Base-by-base conservation (phyloP, 2,113 vertebrate species). In the Thalassoma bifasciatum region DNA sequence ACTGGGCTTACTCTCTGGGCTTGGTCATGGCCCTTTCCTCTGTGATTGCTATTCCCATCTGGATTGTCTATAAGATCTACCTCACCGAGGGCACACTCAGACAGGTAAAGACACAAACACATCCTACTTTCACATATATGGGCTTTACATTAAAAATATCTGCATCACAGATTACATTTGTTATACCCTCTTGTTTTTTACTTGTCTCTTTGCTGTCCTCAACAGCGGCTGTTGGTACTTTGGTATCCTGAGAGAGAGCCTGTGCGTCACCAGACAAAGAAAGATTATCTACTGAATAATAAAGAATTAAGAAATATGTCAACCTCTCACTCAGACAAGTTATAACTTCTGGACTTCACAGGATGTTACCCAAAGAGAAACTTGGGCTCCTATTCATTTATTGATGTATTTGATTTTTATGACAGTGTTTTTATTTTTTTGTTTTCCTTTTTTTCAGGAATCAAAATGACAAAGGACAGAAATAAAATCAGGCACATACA, bases 1-100 rank as follows among this genome's bases (percentile, higher is more conserved):
- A 34, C 51, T 93, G 90, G 88, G 76, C 83, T 2, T 84, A 90
- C 44, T 1, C 11, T n/a, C 53, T 91, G 17, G 90, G 88, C 47
- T 89, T 77, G 83, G 23, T 58, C 57, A 71, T 92, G 13, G 66
- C 85, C 13, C 50, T 88, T 0, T 86, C 87, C 51, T 87, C 83
- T n/a, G 60, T 88, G 8, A 10, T 87, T 24, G 6, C 71, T 47
- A 38, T 86, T 14, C 90, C 91, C 13, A 49, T 87, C 12, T 88
- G 69, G 47, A 74, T 67, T 26, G 7, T 89, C 13, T 6, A 7
- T 8, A 66, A 37, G 38, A 44, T 92, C 52, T 82, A 6, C 59
- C 12, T 66, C 38, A 71, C 47, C 12, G 42, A 80, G 54, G 87
- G 74, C 1, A 68, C 57, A 53, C 22, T 89, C n/a, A 77, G 21